Base-by-base conservation (phyloP, 2,888 invertebrate species). In the Drosophila tanythrix region DNA sequence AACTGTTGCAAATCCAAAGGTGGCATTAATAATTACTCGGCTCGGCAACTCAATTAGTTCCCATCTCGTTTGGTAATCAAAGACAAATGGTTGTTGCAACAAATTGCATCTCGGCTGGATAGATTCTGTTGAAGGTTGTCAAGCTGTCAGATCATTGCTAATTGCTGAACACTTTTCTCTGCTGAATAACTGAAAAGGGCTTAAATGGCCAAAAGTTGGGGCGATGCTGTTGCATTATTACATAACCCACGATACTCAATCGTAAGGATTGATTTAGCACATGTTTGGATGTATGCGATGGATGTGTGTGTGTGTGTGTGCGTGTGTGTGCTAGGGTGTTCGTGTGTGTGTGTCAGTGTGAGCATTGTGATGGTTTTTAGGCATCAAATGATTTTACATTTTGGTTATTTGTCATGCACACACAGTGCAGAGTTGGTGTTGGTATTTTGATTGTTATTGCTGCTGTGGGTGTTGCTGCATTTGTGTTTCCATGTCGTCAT, bases 331-430 rank as follows among this genome's bases (percentile, higher is more conserved):
- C 50, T 52, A 67, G 38, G 46, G 11, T 56, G n/a, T 48, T 25
- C 43, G 36, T 50, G 27, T 59, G 43, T 38, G 40, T 46, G 15
- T 29, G 38, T n/a, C n/a, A n/a, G n/a, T 50, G 48, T 72, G 67
- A 76, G 64, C 68, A 52, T 62, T 58, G 61, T 62, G 58, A 70
- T 83, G 88, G 67, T 74, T 82, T 81, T 81, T 73, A 68, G 77
- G 71, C 88, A 82, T 84, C 88, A 90, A 83, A 88, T 79, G 89
- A 89, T 89, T 90, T 89, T 76, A 70, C 81, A 84, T 89, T 89
- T 81, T 74, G 82, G 81, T 79, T 79, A 78, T 90, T 90, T 90
- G 82, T 90, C 88, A 83, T 89, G 85, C 77, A 74, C 70, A 51
- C 15, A 21, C 15, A 25, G 2, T 15, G 46, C 15, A 3, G 4